These are phyloP conservation scores for Dinocampus coccinellae DNA, from an alignment of 2,888 invertebrate genomes.

Conservation along the genomic window DNA sequence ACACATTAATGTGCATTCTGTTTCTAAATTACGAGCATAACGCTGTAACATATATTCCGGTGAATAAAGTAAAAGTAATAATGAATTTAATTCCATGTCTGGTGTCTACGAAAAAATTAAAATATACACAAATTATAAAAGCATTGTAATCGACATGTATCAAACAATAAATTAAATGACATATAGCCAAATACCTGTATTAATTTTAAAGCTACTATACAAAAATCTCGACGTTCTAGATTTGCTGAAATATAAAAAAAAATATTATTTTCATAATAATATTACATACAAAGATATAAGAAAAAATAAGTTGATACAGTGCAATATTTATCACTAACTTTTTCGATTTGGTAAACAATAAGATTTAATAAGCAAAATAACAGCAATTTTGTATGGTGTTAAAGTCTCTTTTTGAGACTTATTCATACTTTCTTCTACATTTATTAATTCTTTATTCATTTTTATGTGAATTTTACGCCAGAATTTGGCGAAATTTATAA, in stretches of 20 bases:
- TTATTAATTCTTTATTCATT: constrained; percentile 66
- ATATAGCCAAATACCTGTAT: constrained; percentile 74
- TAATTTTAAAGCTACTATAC: constrained; percentile 83
- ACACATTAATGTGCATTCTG: constrained; percentile 73
- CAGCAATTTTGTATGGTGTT: constrained; percentile 85
- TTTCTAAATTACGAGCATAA: constrained; percentile 75
- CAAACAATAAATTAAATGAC: neutral
- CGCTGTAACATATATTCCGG: constrained; percentile 74
- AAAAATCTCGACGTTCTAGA: constrained; percentile 79
- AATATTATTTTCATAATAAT: too few species aligned
- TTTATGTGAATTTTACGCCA: constrained; percentile 33
- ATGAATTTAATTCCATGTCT: constrained; percentile 80
- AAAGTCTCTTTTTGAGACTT: constrained; percentile 74
- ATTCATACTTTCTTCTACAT: constrained; percentile 62
- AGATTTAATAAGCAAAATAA: constrained; percentile 81
- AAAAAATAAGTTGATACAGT: constrained; percentile 30
- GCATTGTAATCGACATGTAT: neutral
- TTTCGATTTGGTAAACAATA: constrained; percentile 77
- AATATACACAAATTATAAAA: neutral
- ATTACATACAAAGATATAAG: constrained; percentile 22
- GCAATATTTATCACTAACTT: constrained; percentile 58
- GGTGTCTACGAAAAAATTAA: constrained; percentile 74
- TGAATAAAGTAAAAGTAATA: constrained; percentile 76
- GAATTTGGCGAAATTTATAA: neutral
- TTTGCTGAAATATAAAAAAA: constrained; percentile 69